Conservation (phyloP, 2,888 invertebrate genomes). For the Mimumesa dahlbomi region DNA sequence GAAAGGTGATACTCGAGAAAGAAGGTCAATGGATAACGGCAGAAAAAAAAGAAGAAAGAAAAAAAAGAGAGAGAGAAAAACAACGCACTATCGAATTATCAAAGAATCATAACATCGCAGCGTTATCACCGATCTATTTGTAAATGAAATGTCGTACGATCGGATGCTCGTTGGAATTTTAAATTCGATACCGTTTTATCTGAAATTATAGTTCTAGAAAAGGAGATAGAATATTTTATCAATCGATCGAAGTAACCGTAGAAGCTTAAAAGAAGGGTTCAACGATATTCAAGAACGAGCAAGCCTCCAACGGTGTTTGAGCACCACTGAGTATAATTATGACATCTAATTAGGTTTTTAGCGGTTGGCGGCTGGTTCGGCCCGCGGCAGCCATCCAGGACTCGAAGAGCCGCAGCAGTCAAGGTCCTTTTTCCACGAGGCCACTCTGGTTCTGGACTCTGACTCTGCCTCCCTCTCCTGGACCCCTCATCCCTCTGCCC, state of each 20-base stretch:
- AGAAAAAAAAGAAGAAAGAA: background rate
- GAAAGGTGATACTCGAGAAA: constrained; percentile 39
- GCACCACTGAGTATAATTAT: constrained; percentile 77
- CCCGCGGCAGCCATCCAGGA: constrained; percentile 66
- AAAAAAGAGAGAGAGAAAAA: background rate
- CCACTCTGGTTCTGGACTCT: constrained; percentile 60
- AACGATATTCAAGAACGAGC: constrained; percentile 71
- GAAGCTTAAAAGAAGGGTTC: background rate
- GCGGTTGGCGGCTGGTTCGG: constrained; percentile 72
- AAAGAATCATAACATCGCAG: background rate
- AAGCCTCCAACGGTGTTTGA: constrained; percentile 65
- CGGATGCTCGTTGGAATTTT: background rate
- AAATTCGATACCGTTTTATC: background rate
- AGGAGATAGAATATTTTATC: too few relatives aligned
- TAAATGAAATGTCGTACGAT: background rate
- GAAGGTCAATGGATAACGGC: constrained; percentile 29
- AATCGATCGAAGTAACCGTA: too few relatives aligned
- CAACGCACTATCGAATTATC: background rate
- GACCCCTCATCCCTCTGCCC: constrained; percentile 13
- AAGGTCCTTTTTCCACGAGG: constrained; percentile 68
- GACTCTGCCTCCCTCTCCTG: constrained; percentile 17
- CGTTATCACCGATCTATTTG: background rate
- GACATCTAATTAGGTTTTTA: constrained; percentile 80
- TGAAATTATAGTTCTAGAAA: too few relatives aligned
- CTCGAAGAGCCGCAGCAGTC: constrained; percentile 62